Conservation (phyloP, 2,113 vertebrate genomes). For the Gavia stellata region DNA sequence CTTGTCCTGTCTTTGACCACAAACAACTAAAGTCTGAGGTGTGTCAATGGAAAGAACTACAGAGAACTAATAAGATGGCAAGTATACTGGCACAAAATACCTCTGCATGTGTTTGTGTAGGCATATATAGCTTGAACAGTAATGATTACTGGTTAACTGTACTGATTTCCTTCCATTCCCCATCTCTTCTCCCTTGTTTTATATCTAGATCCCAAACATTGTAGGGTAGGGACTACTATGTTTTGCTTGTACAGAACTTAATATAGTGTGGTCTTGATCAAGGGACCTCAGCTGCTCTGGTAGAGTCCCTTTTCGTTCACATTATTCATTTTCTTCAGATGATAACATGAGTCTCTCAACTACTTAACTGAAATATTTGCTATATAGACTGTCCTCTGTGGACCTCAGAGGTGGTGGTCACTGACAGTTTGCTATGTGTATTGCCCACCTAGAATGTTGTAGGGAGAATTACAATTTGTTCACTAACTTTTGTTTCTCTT, state of each 20-base stretch:
- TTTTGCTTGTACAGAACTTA: not conserved
- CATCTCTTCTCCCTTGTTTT: not conserved
- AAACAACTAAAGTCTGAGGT: not conserved
- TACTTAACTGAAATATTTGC: not conserved
- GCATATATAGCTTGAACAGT: not conserved
- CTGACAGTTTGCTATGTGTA: not conserved
- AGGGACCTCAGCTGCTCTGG: not conserved
- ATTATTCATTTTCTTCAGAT: no score
- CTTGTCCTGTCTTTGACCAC: not conserved
- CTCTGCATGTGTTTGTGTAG: not conserved
- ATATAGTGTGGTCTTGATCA: not conserved
- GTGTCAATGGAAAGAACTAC: not conserved
- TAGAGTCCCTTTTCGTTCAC: not conserved
- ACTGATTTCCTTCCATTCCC: not conserved
- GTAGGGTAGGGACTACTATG: not conserved
- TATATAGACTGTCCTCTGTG: not conserved
- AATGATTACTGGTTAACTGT: not conserved
- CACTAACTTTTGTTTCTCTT: conserved; percentile 26
- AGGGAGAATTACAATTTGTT: not conserved
- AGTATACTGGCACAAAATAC: not conserved
- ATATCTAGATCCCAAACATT: not conserved
- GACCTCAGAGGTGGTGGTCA: not conserved
- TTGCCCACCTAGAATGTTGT: not conserved
- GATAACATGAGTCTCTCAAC: not conserved
- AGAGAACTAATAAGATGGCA: not conserved